A percentile compares a stretch with the other conserved stretches of the same genome.
Conservation (phyloP, 2,888 invertebrate species). For the Phyllotreta striolata region DNA sequence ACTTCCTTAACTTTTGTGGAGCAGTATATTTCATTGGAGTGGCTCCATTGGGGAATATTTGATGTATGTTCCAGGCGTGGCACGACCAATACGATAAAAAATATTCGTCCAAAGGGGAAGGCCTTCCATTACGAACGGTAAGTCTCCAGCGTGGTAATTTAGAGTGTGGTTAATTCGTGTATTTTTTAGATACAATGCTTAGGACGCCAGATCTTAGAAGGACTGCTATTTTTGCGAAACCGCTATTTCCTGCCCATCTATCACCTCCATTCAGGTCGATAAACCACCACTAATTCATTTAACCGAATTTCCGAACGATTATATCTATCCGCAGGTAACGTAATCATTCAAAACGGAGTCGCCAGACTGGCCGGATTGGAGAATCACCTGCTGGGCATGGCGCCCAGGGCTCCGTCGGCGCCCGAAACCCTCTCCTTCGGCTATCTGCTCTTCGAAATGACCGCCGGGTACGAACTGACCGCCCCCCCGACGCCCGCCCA, state of each 20-base stretch:
- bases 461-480: constrained; percentile 82
- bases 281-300: background rate
- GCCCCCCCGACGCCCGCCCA: constrained; percentile 79
- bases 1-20: too few relatives aligned
- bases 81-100: constrained; percentile 63
- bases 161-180: background rate
- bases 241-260: constrained; percentile 88
- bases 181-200: constrained; percentile 82
- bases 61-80: constrained; percentile 57
- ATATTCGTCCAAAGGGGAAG: constrained; percentile 52
- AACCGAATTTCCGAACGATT: background rate
- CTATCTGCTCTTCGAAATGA: constrained; percentile 91
- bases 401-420: constrained; percentile 65
- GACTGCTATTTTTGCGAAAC: constrained; percentile 83
- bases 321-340: constrained; percentile 77
- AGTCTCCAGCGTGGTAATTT: constrained; percentile 12
- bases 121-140: constrained; percentile 55
- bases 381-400: constrained; percentile 81
- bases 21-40: too few relatives aligned
- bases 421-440: constrained; percentile 80
- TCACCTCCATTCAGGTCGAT: constrained; percentile 88
- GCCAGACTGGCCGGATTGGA: constrained; percentile 89
- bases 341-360: constrained; percentile 90
- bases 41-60: background rate
- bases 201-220: constrained; percentile 88